Evolutionary conservation across 2,113 vertebrate species (phyloP), one percentile per base, ranked within the genome.

Genomic region (Melanerpes aurifrons): DNA sequence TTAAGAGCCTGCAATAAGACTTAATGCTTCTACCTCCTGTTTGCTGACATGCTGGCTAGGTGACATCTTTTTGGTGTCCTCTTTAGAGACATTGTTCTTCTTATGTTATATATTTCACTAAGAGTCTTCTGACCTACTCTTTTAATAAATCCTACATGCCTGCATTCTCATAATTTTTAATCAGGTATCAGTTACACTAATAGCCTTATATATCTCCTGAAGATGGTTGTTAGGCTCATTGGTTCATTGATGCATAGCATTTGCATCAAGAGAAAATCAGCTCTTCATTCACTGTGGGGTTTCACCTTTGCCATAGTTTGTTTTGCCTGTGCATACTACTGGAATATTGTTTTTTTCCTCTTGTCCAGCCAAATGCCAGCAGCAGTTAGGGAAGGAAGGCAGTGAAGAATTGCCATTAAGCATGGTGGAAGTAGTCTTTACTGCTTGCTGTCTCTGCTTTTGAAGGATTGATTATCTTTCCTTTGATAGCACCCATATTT

Each of bases 401-500:
- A 93, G 93, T 88, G 89, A 85, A 93, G 76, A 94, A 96, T 94
- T 96, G 83, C 90, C 88, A 96, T 95, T 96, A 92, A 92, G 77
- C 71, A 92, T 57, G 89, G 89, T 92, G 70, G 18, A 89, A 94
- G 48, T 77, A 66, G 90, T 93, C 81, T 82, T 89, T 95, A 79
- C 59, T 92, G 81, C 86, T 93, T 84, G 77, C 71, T 86, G 68
- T 53, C 43, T 94, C 89, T 94, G 68, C 67, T 91, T 93, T 89
- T 87, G 91, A 97, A 94, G 93, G 87, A 94, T 63, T 93, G 82
- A 93, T 89, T 76, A 77, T 87, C 40, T 89, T 90, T 90, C 66
- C 61, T 96, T 91, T 94, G 91, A 95, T 91, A 96, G 63, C 53
- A 71, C n/a, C 61, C 17, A 19, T 82, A 92, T 94, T 93, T 95